A percentile compares a stretch with the other conserved stretches of the same genome.
These are phyloP conservation scores for Drosophila orosa DNA, from an alignment of 1,140 invertebrate species.

Conservation along the genomic window DNA sequence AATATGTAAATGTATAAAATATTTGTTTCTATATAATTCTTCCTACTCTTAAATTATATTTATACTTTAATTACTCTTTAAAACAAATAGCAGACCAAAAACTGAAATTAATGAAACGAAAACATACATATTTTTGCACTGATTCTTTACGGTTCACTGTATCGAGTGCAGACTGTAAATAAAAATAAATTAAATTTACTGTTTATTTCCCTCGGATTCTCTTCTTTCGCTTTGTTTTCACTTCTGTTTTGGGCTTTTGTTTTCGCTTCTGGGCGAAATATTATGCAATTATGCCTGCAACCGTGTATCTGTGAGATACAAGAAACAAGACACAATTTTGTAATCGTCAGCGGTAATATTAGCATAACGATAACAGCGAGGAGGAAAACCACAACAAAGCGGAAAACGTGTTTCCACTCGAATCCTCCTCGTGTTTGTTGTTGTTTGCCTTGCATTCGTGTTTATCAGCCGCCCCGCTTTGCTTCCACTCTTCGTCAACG, in stretches of 20 bases:
- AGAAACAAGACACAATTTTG: constrained; percentile 22
- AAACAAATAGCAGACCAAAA: too few species aligned
- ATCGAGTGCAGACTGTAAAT: not conserved
- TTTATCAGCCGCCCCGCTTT: constrained; percentile 62
- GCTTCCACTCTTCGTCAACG: constrained; percentile 16
- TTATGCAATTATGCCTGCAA: constrained; percentile 67
- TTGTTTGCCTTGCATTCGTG: constrained; percentile 23
- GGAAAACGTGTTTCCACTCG: constrained; percentile 59
- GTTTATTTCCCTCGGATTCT: constrained; percentile 26
- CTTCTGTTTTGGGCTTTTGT: not conserved
- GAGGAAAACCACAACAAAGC: constrained; percentile 35
- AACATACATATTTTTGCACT: not conserved
- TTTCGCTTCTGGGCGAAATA: constrained; percentile 29
- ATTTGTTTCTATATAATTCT: too few species aligned
- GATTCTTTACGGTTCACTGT: not conserved
- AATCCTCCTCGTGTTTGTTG: constrained; percentile 24
- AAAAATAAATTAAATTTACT: constrained; percentile 25
- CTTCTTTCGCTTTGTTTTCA: constrained; percentile 54
- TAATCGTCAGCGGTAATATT: constrained; percentile 24
- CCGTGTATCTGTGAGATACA: constrained; percentile 40
- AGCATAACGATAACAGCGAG: constrained; percentile 28
- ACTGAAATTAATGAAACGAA: too few species aligned
- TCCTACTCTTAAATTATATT: too few species aligned
- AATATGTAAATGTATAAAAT: too few species aligned
- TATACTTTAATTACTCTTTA: too few species aligned